Conservation (phyloP, 2,797 vertebrate genomes). For the Gymnocypris eckloni region DNA sequence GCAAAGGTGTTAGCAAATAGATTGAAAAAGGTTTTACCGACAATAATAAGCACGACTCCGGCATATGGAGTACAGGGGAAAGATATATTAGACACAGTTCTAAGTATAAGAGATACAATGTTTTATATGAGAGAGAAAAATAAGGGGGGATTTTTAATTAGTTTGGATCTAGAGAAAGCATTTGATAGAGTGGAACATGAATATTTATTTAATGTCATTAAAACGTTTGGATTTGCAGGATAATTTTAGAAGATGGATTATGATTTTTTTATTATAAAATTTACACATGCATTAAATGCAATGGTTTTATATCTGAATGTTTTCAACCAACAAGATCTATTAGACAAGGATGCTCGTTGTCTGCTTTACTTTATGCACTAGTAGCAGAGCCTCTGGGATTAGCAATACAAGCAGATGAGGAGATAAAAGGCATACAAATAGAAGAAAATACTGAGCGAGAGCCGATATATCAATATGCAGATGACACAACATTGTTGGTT, state of each 20-base stretch:
- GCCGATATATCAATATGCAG: not conserved
- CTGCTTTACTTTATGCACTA: not conserved
- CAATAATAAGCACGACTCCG: not conserved
- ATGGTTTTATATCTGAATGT: constrained; percentile 1
- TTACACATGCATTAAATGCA: not conserved
- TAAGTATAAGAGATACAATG: not conserved
- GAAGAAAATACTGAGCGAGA: not conserved
- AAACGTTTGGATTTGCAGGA: not conserved
- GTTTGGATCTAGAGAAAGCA: not conserved
- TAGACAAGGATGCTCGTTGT: not conserved
- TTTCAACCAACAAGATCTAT: not conserved
- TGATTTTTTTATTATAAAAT: not conserved
- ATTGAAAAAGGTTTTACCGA: not conserved
- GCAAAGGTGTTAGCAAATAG: not conserved
- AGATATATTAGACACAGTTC: not conserved
- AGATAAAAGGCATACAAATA: not conserved
- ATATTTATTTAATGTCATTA: not conserved
- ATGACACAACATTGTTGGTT: not conserved
- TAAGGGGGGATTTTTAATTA: not conserved
- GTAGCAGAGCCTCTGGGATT: not conserved
- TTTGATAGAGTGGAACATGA: not conserved
- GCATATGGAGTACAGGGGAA: not conserved
- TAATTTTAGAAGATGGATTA: not conserved
- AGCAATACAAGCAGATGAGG: not conserved
- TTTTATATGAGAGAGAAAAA: not conserved